These are phyloP conservation scores for Cheirogaleus medius DNA, from an alignment of 2,113 vertebrate species.

Conservation along the genomic window DNA sequence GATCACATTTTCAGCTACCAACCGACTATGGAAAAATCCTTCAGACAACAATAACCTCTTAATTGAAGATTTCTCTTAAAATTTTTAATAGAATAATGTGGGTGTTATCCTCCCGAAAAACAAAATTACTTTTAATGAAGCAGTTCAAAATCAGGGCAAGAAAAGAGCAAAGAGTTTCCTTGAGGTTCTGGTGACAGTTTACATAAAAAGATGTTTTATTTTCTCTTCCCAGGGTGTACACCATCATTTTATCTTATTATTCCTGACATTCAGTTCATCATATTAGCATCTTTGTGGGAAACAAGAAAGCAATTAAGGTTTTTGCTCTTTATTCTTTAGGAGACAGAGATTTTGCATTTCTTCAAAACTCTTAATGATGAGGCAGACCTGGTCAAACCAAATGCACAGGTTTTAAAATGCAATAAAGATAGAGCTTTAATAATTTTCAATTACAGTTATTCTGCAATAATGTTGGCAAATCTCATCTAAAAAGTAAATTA, in stretches of 20 bases:
- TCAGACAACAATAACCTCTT: constrained; percentile 81
- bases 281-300: constrained; percentile 73
- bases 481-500: constrained; percentile 88
- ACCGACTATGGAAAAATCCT: constrained; percentile 76
- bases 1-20: constrained; percentile 77
- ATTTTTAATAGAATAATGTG: constrained; percentile 81
- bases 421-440: constrained; percentile 86
- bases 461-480: constrained; percentile 86
- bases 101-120: constrained; percentile 79
- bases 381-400: constrained; percentile 83
- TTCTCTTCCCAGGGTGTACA: constrained; percentile 78
- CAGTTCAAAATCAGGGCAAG: constrained; percentile 81
- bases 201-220: constrained; percentile 83
- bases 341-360: constrained; percentile 77
- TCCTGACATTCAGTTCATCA: constrained; percentile 77
- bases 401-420: constrained; percentile 81
- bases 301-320: constrained; percentile 70
- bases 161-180: constrained; percentile 78
- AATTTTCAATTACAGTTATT: constrained; percentile 88
- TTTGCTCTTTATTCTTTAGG: constrained; percentile 47
- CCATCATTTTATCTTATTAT: constrained; percentile 81
- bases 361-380: constrained; percentile 81
- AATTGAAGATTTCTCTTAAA: constrained; percentile 81
- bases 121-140: constrained; percentile 81
- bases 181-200: constrained; percentile 79